A percentile compares a stretch with the other conserved stretches of the same genome.
phyloP scores from a whole-genome alignment of 2,797 vertebrate genomes.

The Fundulus diaphanus region DNA sequence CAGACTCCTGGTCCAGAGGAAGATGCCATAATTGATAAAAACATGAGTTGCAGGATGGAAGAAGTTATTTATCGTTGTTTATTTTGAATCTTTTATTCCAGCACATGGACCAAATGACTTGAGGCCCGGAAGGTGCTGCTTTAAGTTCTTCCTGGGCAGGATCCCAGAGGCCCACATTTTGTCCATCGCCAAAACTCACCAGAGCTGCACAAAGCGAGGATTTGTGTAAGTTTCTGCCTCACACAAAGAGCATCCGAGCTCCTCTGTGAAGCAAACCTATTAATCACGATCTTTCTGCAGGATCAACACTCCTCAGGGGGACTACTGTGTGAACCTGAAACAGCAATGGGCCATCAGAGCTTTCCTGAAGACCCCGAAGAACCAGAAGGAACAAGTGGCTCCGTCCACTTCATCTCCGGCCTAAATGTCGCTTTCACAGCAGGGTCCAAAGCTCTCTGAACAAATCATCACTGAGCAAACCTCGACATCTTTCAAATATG shows the following conservation, averaged over 20 bases:
- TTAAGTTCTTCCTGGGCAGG: neutral
- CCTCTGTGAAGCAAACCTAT: neutral
- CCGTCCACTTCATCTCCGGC: accelerated
- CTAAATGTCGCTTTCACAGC: neutral
- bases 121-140: constrained; percentile 28
- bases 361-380: neutral
- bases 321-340: constrained; percentile 12
- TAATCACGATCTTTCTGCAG: neutral
- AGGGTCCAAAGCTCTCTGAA: neutral
- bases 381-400: neutral
- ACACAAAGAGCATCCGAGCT: neutral
- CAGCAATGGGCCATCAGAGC: constrained; percentile 7
- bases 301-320: neutral
- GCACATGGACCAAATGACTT: neutral
- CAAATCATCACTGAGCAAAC: neutral
- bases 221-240: constrained; percentile 22
- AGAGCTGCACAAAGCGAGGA: accelerated
- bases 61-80: neutral
- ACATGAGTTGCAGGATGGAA: accelerated
- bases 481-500: neutral
- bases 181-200: constrained; percentile 10
- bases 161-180: accelerated
- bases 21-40: neutral
- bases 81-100: neutral
- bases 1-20: neutral